phyloP scores from a whole-genome alignment of 2,888 invertebrate genomes.

The Adelphocoris suturalis region DNA sequence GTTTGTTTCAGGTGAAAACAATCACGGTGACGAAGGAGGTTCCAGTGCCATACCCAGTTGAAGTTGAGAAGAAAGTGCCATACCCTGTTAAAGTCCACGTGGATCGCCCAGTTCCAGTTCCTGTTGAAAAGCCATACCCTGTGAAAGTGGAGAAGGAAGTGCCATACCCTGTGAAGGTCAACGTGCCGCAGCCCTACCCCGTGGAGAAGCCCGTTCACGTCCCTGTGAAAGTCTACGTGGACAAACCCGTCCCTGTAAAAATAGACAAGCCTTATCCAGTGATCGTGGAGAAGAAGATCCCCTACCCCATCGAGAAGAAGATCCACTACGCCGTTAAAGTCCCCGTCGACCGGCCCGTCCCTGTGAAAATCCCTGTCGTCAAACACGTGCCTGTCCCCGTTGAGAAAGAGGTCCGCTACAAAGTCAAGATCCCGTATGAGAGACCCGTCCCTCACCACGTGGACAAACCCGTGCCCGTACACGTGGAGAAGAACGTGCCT shows the following conservation, averaged over 20 bases:
- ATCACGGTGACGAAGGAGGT: slow-evolving; percentile 87
- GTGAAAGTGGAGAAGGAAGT: slow-evolving; percentile 80
- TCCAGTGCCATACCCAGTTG: slow-evolving; percentile 86
- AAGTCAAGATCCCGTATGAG: slow-evolving; percentile 86
- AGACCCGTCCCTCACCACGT: slow-evolving; percentile 85
- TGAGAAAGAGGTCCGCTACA: slow-evolving; percentile 84
- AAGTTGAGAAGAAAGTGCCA: slow-evolving; percentile 81
- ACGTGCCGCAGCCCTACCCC: slow-evolving; percentile 79
- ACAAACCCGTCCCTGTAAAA: slow-evolving; percentile 80
- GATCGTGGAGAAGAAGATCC: slow-evolving; percentile 85
- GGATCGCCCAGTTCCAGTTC: slow-evolving; percentile 82
- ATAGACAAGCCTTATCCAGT: slow-evolving; percentile 89
- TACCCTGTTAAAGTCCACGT: slow-evolving; percentile 84
- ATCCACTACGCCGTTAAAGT: slow-evolving; percentile 85
- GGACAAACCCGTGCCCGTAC: slow-evolving; percentile 81
- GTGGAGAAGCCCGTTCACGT: slow-evolving; percentile 80
- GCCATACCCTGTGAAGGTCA: slow-evolving; percentile 85
- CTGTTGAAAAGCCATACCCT: slow-evolving; percentile 87
- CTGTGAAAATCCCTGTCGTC: slow-evolving; percentile 84
- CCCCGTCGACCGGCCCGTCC: slow-evolving; percentile 85
- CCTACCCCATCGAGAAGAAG: slow-evolving; percentile 85
- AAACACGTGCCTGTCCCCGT: slow-evolving; percentile 83
- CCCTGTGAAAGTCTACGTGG: slow-evolving; percentile 84
- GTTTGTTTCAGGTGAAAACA: slow-evolving; percentile 83
- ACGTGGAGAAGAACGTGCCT: slow-evolving; percentile 79